Base-by-base conservation (phyloP, 2,888 invertebrate genomes). In the Lacanobia oleracea region DNA sequence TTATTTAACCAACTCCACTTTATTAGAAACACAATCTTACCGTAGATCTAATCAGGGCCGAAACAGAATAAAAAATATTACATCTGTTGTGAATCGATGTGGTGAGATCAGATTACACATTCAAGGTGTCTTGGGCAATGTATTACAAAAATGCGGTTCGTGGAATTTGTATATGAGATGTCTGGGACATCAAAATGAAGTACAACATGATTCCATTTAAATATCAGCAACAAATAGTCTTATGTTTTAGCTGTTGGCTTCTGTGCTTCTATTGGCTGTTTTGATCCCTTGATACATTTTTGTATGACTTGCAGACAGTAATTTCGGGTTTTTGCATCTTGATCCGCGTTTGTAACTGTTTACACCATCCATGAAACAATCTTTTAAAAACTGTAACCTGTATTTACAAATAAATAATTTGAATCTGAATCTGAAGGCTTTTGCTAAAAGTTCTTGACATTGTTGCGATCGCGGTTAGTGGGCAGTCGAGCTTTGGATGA, bases 11-110 rank as follows among this genome's bases (percentile, higher is more conserved):
- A 12, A 54, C 45, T 64, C 33, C 48, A 70, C 53, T 54, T 78
- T 78, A 63, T 70, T 72, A 68, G 63, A 77, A 78, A 77, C 33
- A 67, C 68, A 77, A 82, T 67, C 78, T 77, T 43, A 40, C 60
- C 33, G 18, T 54, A 82, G 79, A 80, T 80, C 72, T 72, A 60
- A 82, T 80, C 79, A 51, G 40, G 16, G 14, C 40, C 68, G 37
- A 74, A 66, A 68, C 23, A 71, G 63, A 60, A 60, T 62, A 81
- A 82, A 75, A 78, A 77, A 45, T 59, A 75, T 62, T 50, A 71
- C 71, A 78, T 82, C 83, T 83, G 81, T 60, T 79, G 60, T 56
- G 72, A 72, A 76, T 82, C 82, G 69, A 68, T 73, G 67, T 72
- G 33, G 53, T 45, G 65, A 64, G 80, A 79, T 82, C 80, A 80